Evolutionary conservation across 2,113 vertebrate genomes (phyloP).

Genomic region (Pseudolaguvia tuberculata): DNA sequence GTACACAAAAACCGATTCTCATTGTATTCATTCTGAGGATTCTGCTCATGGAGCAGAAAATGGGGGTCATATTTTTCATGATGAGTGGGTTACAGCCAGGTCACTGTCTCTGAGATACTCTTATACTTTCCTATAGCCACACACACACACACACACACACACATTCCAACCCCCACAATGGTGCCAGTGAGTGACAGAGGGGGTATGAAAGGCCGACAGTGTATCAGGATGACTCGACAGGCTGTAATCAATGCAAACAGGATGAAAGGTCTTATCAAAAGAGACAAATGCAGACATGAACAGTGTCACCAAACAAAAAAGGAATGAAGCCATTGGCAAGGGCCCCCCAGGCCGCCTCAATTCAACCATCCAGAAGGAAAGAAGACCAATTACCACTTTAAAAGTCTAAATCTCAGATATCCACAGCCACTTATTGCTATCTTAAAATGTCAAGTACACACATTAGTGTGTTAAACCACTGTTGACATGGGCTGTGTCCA

Average conservation of each 20-base stretch:
- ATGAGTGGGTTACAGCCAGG: conserved; percentile 50
- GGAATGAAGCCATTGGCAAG: conserved; percentile 57
- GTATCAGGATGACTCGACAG: conserved; percentile 69
- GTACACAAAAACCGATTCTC: conserved; percentile 48
- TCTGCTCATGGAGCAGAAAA: conserved; percentile 65
- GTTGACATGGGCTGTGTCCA: neutral
- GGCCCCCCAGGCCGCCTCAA: conserved; percentile 44
- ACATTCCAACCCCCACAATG: conserved; percentile 69
- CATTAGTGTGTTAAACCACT: conserved; percentile 36
- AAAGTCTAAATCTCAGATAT: conserved; percentile 57
- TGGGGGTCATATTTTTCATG: conserved; percentile 51
- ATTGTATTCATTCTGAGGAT: conserved; percentile 51
- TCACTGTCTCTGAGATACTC: conserved; percentile 54
- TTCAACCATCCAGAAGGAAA: conserved; percentile 48
- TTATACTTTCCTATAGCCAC: conserved; percentile 55
- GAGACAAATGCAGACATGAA: conserved; percentile 67
- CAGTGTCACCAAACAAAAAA: conserved; percentile 63
- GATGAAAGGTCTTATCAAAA: conserved; percentile 68
- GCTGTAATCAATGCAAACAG: conserved; percentile 70
- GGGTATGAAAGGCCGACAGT: conserved; percentile 63
- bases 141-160: conserved; percentile 46
- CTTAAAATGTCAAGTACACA: conserved; percentile 50
- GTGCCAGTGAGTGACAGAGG: conserved; percentile 64
- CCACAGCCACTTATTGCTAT: conserved; percentile 54
- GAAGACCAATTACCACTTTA: conserved; percentile 52